These are phyloP conservation scores for Troides helena DNA, from an alignment of 2,888 invertebrate genomes.

Conservation along the genomic window DNA sequence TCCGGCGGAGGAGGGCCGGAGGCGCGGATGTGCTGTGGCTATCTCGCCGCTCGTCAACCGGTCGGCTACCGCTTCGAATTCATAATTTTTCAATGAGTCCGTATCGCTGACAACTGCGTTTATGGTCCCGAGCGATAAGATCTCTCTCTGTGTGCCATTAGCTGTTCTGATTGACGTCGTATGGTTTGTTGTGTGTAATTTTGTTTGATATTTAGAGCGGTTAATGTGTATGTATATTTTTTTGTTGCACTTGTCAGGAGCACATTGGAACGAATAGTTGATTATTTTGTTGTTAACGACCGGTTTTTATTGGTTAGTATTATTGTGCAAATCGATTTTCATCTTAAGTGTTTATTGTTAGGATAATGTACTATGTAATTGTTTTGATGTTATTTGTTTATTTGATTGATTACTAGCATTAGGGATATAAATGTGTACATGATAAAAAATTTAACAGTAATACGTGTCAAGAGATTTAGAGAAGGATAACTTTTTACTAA, in stretches of 20 bases:
- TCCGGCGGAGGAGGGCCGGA: conserved; percentile 35
- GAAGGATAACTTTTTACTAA: too few species aligned
- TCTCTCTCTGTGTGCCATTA: conserved; percentile 71
- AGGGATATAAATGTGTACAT: background rate
- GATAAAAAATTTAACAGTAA: too few species aligned
- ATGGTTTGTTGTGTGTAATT: conserved; percentile 75
- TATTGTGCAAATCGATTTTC: conserved; percentile 33
- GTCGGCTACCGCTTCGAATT: conserved; percentile 53
- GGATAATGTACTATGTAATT: background rate
- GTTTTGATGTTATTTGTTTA: background rate
- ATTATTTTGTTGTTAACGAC: conserved; percentile 45
- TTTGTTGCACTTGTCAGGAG: conserved; percentile 52
- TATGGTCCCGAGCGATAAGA: conserved; percentile 65
- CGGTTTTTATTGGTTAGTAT: conserved; percentile 26
- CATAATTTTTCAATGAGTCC: conserved; percentile 67
- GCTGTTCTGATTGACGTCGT: conserved; percentile 77
- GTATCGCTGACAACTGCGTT: conserved; percentile 72
- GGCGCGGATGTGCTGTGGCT: conserved; percentile 56
- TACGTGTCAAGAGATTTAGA: too few species aligned
- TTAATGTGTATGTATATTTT: conserved; percentile 46
- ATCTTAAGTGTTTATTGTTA: background rate
- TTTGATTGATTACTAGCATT: background rate
- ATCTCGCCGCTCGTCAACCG: conserved; percentile 57
- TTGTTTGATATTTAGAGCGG: conserved; percentile 75
- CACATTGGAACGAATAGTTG: conserved; percentile 56